Base-by-base conservation (phyloP, 2,797 vertebrate genomes). In the Lepus oiostolus region DNA sequence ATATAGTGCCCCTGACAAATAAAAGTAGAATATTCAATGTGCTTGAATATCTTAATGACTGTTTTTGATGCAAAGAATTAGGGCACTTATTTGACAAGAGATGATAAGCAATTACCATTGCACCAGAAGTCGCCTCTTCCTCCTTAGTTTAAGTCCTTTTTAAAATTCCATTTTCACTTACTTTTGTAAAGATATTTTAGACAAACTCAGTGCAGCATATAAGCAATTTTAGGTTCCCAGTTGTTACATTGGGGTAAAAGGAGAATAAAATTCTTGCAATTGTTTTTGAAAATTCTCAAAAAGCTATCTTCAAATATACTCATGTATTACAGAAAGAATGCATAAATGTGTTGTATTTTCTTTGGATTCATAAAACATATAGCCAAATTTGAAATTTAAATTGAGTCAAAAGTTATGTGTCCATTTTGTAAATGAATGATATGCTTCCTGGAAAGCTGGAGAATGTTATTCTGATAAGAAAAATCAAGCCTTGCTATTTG, bases 151-250 rank as follows among this genome's bases (percentile, higher is more conserved):
- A 91, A 77, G 77, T 70, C 30, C 77, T 10, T 54, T 65, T 70
- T 47, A 60, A 85, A 65, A 81, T 67, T 85, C 21, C 24, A 42
- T 76, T 80, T 22, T 32, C 52, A 26, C 35, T 85, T 63, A 77
- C 58, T 60, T 84, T 75, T 70, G 74, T 79, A 86, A 76, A 85
- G 68, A 76, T 67, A 71, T 90, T 94, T 67, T 62, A 47, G 94
- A 74, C 4, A 85, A 81, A 30, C 24, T 89, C 26, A 54, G 14
- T 80, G 4, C 85, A 74, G 62, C 42, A 7, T 21, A 13, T 75
- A 21, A 67, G 11, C 28, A 9, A 7, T 32, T 91, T 87, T 30
- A 1, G 0, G 26, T 77, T 93, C 58, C 76, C 21, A 79, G 80
- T 30, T 85, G 22, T 2, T 96, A 1, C 65, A 65, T 50, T 12